Evolutionary conservation across 2,888 invertebrate species (phyloP), one percentile per base, ranked within the genome.

Genomic region (Drosophila meridionalis): DNA sequence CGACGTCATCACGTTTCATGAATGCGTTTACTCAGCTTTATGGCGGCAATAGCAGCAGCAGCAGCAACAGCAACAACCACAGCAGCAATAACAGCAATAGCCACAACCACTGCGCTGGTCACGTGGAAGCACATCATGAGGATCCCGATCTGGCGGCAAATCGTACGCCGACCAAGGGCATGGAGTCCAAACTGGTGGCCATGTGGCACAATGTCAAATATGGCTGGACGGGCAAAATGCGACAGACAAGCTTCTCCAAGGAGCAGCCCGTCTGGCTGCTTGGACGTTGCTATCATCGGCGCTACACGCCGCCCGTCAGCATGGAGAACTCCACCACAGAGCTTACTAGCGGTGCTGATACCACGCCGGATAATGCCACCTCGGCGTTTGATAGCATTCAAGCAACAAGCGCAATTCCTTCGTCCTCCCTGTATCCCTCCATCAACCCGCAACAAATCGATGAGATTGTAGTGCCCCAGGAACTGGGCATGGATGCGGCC

Each of bases 151-250:
- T 92, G 82, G 83, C 92, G 42, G 85, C 91, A 61, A 83, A 83
- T 87, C 83, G 93, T 74, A 91, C 92, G 74, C 89, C 93, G 80
- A 89, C 91, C 87, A 92, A 95, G 87, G 97, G 96, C 94, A 95
- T 98, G 80, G 97, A 97, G 93, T 96, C 96, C 34, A 96, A 96
- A 77, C 93, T 98, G 60, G 93, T 97, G 89, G 97, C 97, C 47
- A 96, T 97, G 95, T 98, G 97, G 97, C 97, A 98, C 93, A 98
- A 98, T 93, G 96, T 98, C 69, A 97, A 97, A 94, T 97, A 97
- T 93, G 97, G 96, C 94, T 97, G 96, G 96, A 95, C 96, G 62
- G 95, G 96, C 0, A 97, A 97, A 93, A 93, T 97, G 76, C 95
- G 95, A 82, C 83, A 83, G 36, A 95, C 96, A 2, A 95, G 95